Evolutionary conservation across 1,140 invertebrate species (phyloP).

Genomic region (Bombus difficillimus): DNA sequence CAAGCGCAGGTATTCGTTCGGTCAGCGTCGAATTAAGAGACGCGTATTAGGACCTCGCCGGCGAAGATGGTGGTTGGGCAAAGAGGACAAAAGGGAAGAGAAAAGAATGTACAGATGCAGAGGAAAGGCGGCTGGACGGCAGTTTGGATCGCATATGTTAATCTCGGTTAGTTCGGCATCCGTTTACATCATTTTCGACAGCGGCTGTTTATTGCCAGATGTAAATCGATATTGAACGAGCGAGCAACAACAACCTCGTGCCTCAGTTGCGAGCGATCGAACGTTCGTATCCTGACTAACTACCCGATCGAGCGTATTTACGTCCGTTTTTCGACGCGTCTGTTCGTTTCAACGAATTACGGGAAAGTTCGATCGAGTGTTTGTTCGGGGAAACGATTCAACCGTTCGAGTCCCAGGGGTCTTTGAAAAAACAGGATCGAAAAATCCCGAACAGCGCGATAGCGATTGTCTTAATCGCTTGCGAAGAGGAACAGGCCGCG

Average conservation of each 20-base stretch:
- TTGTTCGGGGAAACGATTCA: too few relatives aligned
- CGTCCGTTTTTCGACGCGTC: background rate
- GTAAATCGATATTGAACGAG: constrained; percentile 66
- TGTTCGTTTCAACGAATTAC: constrained; percentile 19
- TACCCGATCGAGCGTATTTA: background rate
- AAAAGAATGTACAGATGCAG: background rate
- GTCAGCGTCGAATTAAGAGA: constrained; percentile 14
- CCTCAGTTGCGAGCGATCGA: too few relatives aligned
- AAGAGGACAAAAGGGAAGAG: background rate
- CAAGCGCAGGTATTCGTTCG: background rate
- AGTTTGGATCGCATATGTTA: background rate
- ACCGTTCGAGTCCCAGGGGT: too few relatives aligned
- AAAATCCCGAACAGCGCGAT: too few relatives aligned
- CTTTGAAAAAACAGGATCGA: too few relatives aligned
- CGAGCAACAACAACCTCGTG: too few relatives aligned
- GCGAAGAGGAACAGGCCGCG: too few relatives aligned
- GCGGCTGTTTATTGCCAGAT: constrained; percentile 70
- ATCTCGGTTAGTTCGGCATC: constrained; percentile 22
- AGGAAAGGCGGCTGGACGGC: background rate
- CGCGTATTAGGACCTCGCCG: background rate
- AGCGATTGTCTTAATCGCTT: too few relatives aligned
- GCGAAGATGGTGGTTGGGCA: background rate
- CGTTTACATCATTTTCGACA: constrained; percentile 73
- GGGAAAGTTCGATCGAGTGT: too few relatives aligned
- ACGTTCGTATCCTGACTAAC: too few relatives aligned